A percentile compares a stretch with the other conserved stretches of the same genome.
Conservation (phyloP, 2,113 vertebrate genomes). For the Dunckerocampus dactyliophorus region DNA sequence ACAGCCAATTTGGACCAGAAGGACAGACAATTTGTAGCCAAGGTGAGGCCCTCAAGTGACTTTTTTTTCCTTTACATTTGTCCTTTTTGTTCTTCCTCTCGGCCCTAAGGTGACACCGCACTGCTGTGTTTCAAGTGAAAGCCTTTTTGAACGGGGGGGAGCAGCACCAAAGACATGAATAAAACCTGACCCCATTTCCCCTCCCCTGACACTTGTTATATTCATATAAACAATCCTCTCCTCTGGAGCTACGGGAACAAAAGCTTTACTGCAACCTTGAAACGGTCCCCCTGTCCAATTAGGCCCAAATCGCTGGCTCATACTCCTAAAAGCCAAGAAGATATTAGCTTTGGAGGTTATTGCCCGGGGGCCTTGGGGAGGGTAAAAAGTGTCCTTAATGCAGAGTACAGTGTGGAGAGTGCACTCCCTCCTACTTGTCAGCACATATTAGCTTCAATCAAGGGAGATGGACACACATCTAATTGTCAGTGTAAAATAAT, state of each 20-base stretch:
- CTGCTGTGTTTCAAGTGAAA: neutral
- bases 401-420: conserved; percentile 34
- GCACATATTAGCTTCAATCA: conserved; percentile 40
- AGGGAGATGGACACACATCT: conserved; percentile 37
- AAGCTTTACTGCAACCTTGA: conserved; percentile 48
- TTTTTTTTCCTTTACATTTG: neutral
- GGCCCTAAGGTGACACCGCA: neutral
- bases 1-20: conserved; percentile 96
- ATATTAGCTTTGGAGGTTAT: conserved; percentile 59
- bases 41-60: conserved; percentile 74
- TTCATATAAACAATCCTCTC: conserved; percentile 24
- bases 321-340: conserved; percentile 41
- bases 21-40: conserved; percentile 95
- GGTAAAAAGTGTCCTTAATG: conserved; percentile 43
- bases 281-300: conserved; percentile 51
- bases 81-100: neutral
- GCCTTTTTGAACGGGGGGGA: neutral
- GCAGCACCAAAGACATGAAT: neutral
- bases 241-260: conserved; percentile 25
- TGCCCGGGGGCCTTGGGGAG: conserved; percentile 21
- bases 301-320: conserved; percentile 44
- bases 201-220: conserved; percentile 29
- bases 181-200: conserved; percentile 22
- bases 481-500: conserved; percentile 22
- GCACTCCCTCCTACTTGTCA: conserved; percentile 34